A percentile compares a stretch with the other conserved stretches of the same genome.
These are phyloP conservation scores for Ptychochromis oligacanthus DNA, from an alignment of 2,113 vertebrate genomes.

Conservation along the genomic window DNA sequence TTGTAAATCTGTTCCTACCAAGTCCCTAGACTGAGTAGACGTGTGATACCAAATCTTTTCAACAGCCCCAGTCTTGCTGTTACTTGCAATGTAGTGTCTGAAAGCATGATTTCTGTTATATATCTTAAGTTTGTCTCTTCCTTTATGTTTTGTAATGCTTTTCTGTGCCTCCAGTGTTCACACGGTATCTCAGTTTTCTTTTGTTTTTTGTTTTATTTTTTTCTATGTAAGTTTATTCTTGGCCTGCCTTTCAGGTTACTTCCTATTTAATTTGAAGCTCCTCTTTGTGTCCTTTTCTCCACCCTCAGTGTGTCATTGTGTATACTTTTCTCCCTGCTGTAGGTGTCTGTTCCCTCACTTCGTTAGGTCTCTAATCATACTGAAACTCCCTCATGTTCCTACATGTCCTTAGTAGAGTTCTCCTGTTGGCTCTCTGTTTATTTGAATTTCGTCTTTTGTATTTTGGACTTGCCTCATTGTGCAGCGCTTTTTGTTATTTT, in stretches of 20 bases:
- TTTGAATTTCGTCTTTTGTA: too few relatives aligned
- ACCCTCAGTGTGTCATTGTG: too few relatives aligned
- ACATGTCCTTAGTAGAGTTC: too few relatives aligned
- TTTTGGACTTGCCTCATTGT: too few relatives aligned
- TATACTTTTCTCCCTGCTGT: too few relatives aligned
- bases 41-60: background rate
- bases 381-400: too few relatives aligned
- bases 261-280: too few relatives aligned
- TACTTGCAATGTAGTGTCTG: fast-evolving
- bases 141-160: background rate
- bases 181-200: background rate
- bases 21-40: background rate
- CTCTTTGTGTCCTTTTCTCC: too few relatives aligned
- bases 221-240: background rate
- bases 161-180: fast-evolving
- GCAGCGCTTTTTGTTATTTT: too few relatives aligned
- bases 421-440: too few relatives aligned
- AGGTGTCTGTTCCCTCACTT: too few relatives aligned
- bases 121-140: background rate
- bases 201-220: background rate
- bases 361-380: too few relatives aligned
- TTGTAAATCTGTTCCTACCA: background rate
- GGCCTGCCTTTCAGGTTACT: background rate
- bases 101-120: background rate
- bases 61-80: background rate